Evolutionary conservation across 2,113 vertebrate species (phyloP), one percentile per base, ranked within the genome.

Genomic region (Panthera leo): DNA sequence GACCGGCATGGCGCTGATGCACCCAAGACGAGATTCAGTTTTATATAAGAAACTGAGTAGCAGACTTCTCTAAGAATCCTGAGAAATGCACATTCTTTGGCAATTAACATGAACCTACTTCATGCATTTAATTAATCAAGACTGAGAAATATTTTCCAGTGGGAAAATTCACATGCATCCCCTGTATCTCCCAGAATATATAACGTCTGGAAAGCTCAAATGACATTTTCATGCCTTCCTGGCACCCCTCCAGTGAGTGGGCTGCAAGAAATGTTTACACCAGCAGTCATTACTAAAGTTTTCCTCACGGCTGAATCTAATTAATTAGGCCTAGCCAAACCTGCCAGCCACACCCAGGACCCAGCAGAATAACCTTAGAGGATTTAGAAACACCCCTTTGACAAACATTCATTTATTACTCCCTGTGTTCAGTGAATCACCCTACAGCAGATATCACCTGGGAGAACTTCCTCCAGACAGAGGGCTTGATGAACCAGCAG

Each of bases 311-410:
- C 92, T 93, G 93, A 96, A 34, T 95, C 96, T 21, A 70, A 88
- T 96, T 97, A 95, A 85, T 96, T 93, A 95, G 96, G 85, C 71
- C 92, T 85, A 89, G 83, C 70, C 4, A 11, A 80, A 79, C 65
- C 92, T 90, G 75, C 34, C 84, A 84, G 96, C 92, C 97, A 80
- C 94, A 78, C 96, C 98, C 58, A 0, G 84, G 16, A 51, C 55
- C 68, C 79, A 85, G 51, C 9, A 14, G 31, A 45, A 85, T 55
- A 87, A 87, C 86, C 86, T 80, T 1, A 39, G 55, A 95, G 92
- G 85, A 80, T 67, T 96, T 42, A n/a, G 98, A 63, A 93, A 90
- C 84, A 78, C 95, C 91, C 95, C 82, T 87, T 75, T 0, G 0
- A 89, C 95, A 97, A 97, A 90, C 96, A 25, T 0, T 25, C 1